Evolutionary conservation across 1,140 invertebrate genomes (phyloP), one percentile per base, ranked within the genome.

Genomic region (Micrasema longulum): DNA sequence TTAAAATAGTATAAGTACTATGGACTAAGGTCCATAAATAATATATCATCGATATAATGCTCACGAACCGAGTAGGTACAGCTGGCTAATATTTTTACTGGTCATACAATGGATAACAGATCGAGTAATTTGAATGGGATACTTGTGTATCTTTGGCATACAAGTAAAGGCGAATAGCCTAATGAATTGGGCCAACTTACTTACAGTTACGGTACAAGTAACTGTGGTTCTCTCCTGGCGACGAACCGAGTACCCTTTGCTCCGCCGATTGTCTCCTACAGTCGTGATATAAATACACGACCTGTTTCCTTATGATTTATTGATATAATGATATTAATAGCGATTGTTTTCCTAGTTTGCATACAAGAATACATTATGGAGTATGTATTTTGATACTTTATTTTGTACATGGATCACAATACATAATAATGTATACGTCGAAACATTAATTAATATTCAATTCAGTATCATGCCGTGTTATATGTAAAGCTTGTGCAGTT

Each of bases 261-360:
- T 57, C n/a, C n/a, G 36, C 35, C 53, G 26, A 57, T 57, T 57
- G 53, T 57, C 53, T 57, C 20, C 53, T 4, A 31, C 35, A 57
- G 53, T 57, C 53, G 53, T 57, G 53, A 57, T 11, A 20, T 31
- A 16, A 36, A 57, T 31, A 57, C 53, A 57, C 53, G 53, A 57
- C 53, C 26, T 57, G 53, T 38, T 57, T 57, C 10, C 53, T n/a
- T 57, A 57, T 57, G 53, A 57, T 57, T 57, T 57, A 57, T 57
- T 57, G 53, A 57, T 53, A 20, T 14, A n/a, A 57, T 57, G 36
- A n/a, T 38, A 53, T 55, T 55, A 55, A 36, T 57, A 57, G 53
- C 26, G 53, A 36, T 35, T 57, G 53, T 57, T 38, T 12, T n/a
- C 16, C 35, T 18, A 2, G 53, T 16, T 31, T 35, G 53, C n/a